Evolutionary conservation across 92 coral and sea anemone genomes (phyloP), one percentile per base, ranked within the genome.

Genomic region (Umimayanthus kanabou): DNA sequence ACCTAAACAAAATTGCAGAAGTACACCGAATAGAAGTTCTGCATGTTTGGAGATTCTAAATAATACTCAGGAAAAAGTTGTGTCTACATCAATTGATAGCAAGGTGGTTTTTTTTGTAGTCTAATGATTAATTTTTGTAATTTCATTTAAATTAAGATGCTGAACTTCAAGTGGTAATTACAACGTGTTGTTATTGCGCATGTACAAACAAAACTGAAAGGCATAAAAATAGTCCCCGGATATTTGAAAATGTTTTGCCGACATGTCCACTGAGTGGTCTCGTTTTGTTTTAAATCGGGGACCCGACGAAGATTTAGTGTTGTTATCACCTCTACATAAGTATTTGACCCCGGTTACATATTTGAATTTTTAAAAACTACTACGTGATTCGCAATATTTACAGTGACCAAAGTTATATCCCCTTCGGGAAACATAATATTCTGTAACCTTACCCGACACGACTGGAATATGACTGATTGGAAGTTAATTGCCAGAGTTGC

Each of bases 401-500:
- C 29, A 9, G 40, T 64, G 71, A 64, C 85, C 43, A 40, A 33
- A 11, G 37, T 81, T n/a, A 42, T 23, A 10, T 37, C 53, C 28
- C 29, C 2, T 81, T 37, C 49, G 85, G 50, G 37, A 65, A 65
- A 81, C 49, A 66, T 61, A 20, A 47, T 49, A 78, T 45, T 53
- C 66, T 26, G 82, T 78, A 49, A 23, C 66, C 7, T 49, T 49
- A 77, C 10, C 81, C 82, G 82, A 49, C 82, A 23, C 37, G 42
- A 47, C 25, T 45, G 39, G 82, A 20, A 50, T 26, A 4, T 78
- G 66, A 78, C n/a, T 78, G 82, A 78, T 78, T 49, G 66, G 39
- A 78, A 78, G 65, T 45, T 83, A 83, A 83, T 83, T 83, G 25
- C 77, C 23, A 39, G 25, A 10, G 64, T 43, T 47, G 47, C 65